Conservation (phyloP, 2,113 vertebrate genomes). For the Cygnus atratus region DNA sequence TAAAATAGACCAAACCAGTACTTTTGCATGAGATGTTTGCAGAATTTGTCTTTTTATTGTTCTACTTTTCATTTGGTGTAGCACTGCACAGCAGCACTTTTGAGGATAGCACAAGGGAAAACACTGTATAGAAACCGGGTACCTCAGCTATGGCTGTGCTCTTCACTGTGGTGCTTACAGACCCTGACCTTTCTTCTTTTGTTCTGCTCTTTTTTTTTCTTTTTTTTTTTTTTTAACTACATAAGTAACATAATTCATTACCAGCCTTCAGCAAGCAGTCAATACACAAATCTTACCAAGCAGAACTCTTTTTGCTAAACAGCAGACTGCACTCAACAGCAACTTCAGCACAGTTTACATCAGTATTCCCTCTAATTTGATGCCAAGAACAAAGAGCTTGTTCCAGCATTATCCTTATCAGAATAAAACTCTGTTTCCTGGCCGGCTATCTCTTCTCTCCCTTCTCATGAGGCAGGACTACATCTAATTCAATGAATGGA, state of each 20-base stretch:
- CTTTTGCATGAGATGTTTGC: not conserved
- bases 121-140: not conserved
- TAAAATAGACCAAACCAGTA: not conserved
- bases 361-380: not conserved
- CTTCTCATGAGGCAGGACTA: not conserved
- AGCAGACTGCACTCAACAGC: not conserved
- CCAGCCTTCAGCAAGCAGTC: not conserved
- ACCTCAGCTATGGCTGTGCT: not conserved
- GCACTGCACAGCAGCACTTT: not conserved
- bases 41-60: not conserved
- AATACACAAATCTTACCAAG: not conserved
- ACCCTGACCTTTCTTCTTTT: not conserved
- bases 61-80: not conserved
- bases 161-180: not conserved
- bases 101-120: not conserved
- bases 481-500: not conserved
- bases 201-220: not conserved
- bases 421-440: not conserved
- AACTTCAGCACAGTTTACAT: not conserved
- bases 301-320: not conserved
- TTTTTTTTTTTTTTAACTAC: not conserved
- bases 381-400: not conserved
- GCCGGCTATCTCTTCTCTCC: not conserved
- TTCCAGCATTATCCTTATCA: not conserved
- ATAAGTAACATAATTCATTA: not conserved